phyloP scores from a whole-genome alignment of 1,140 invertebrate genomes.

The Ladona fulva region DNA sequence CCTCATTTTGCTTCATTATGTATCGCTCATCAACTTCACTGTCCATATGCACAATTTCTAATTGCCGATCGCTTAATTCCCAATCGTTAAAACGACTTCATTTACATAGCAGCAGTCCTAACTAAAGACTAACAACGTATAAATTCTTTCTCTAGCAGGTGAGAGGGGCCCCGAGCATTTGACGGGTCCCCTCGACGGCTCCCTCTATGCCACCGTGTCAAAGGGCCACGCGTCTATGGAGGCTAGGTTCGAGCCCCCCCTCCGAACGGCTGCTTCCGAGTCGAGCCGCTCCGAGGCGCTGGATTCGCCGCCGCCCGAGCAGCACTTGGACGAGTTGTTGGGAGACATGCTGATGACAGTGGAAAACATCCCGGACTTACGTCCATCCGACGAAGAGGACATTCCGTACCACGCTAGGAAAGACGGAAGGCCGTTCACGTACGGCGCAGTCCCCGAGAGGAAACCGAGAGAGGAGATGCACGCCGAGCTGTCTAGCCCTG shows the following conservation, averaged over 20 bases:
- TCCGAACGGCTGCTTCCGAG: slow-evolving; percentile 26
- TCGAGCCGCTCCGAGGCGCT: slow-evolving; percentile 28
- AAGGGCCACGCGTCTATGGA: slow-evolving; percentile 30
- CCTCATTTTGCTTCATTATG: no score
- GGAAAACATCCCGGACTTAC: slow-evolving; percentile 58
- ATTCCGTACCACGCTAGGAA: slow-evolving; percentile 75
- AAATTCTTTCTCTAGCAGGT: no score
- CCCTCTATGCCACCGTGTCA: slow-evolving; percentile 74
- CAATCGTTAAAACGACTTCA: no score
- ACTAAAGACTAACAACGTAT: no score
- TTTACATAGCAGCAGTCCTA: no score
- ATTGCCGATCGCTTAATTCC: no score
- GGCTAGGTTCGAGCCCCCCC: neutral
- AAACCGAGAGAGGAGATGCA: slow-evolving; percentile 38
- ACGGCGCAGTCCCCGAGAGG: slow-evolving; percentile 49
- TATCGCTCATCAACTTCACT: no score
- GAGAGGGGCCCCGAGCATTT: slow-evolving; percentile 27
- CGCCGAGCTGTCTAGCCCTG: slow-evolving; percentile 55
- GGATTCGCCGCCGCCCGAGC: slow-evolving; percentile 15
- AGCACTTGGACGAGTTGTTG: slow-evolving; percentile 60
- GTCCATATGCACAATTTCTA: no score
- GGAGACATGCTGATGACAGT: slow-evolving; percentile 74
- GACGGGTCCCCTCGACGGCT: slow-evolving; percentile 76
- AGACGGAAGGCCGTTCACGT: slow-evolving; percentile 72
- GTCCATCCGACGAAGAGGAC: slow-evolving; percentile 31